A percentile compares a stretch with the other conserved stretches of the same genome.
phyloP scores from a whole-genome alignment of 2,797 vertebrate genomes.

The Crypturellus tataupa region DNA sequence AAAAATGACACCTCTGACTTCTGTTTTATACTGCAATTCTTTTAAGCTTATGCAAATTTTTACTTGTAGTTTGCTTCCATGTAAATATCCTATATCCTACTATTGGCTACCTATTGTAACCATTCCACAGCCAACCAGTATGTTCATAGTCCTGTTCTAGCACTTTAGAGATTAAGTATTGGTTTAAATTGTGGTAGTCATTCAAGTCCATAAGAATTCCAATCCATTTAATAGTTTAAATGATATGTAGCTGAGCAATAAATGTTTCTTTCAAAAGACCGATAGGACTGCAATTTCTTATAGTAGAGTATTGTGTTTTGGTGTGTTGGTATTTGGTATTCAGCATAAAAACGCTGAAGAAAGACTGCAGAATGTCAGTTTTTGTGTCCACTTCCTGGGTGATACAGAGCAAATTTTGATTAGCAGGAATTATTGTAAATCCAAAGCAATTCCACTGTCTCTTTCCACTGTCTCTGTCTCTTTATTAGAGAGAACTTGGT shows the following conservation, averaged over 20 bases:
- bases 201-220: not conserved
- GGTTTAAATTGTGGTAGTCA: not conserved
- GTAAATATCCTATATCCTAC: not conserved
- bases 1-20: not conserved
- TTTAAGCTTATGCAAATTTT: not conserved
- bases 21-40: not conserved
- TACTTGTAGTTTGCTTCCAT: not conserved
- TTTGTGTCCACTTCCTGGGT: not conserved
- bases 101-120: not conserved
- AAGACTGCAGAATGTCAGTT: not conserved
- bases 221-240: not conserved
- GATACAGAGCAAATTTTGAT: not conserved
- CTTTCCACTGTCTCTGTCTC: not conserved
- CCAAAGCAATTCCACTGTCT: not conserved
- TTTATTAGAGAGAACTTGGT: not conserved
- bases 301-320: slow-evolving; percentile 1
- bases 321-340: not conserved
- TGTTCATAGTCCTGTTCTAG: not conserved
- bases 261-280: slow-evolving; percentile 1
- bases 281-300: not conserved
- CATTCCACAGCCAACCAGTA: not conserved
- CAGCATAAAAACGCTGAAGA: not conserved
- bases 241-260: not conserved
- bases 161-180: not conserved
- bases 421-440: accelerated